Evolutionary conservation across 2,797 vertebrate species (phyloP).

Genomic region (Oreochromis mossambicus): DNA sequence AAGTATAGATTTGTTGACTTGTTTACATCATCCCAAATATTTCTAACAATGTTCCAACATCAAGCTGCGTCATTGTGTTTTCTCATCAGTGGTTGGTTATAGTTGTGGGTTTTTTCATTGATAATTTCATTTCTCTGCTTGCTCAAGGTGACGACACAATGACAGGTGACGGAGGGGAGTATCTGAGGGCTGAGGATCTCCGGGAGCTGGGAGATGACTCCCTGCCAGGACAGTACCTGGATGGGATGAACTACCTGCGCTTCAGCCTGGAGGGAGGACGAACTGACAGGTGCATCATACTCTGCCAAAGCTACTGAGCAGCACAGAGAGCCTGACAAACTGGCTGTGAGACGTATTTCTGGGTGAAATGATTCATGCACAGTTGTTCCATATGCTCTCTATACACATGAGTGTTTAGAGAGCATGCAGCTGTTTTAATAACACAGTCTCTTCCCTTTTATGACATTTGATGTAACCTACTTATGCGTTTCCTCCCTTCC

Average conservation of each 20-base stretch:
- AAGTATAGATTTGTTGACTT: background rate
- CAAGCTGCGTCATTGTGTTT: background rate
- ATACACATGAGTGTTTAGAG: too few species aligned
- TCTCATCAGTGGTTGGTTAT: background rate
- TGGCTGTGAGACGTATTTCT: background rate
- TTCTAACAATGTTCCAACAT: background rate
- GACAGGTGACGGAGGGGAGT: slow-evolving; percentile 96
- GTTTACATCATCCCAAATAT: background rate
- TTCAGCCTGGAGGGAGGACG: slow-evolving; percentile 92
- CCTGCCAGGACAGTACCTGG: slow-evolving; percentile 93
- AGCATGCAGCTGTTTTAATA: background rate
- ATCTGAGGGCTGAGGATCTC: slow-evolving; percentile 91
- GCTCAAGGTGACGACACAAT: slow-evolving; percentile 92
- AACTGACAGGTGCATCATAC: slow-evolving; percentile 83
- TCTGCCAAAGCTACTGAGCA: background rate
- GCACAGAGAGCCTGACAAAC: background rate
- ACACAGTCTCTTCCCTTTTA: fast-evolving
- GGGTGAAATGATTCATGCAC: background rate
- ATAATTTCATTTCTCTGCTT: background rate
- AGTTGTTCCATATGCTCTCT: background rate
- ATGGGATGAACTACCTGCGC: slow-evolving; percentile 94
- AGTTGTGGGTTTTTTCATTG: background rate
- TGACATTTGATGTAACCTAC: fast-evolving
- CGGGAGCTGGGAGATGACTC: slow-evolving; percentile 96
- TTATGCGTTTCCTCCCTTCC: background rate